Percentiles rank a stretch among this genome's conserved stretches.
These are phyloP conservation scores for Tichodroma muraria DNA, from an alignment of 2,113 vertebrate species.

Conservation along the genomic window DNA sequence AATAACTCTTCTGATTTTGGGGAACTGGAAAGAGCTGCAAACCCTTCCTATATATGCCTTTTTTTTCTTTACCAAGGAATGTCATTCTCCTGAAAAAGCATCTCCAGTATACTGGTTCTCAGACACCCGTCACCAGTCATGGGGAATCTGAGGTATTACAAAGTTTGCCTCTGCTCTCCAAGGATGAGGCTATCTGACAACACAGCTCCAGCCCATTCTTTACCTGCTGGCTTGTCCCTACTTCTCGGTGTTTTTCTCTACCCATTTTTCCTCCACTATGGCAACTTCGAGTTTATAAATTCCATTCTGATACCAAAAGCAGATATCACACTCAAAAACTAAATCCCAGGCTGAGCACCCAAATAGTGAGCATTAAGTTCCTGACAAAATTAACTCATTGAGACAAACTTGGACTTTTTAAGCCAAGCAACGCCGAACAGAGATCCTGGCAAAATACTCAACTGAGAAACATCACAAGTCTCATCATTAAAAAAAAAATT, in stretches of 20 bases:
- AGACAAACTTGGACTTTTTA: neutral
- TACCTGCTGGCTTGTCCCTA: neutral
- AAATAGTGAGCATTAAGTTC: neutral
- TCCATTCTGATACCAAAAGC: neutral
- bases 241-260: neutral
- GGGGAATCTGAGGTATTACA: neutral
- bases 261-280: neutral
- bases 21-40: neutral
- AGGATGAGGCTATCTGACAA: neutral
- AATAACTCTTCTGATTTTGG: neutral
- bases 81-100: neutral
- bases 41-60: neutral
- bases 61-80: neutral
- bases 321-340: neutral
- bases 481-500: neutral
- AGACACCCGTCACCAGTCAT: neutral
- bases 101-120: neutral
- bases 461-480: neutral
- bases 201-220: neutral
- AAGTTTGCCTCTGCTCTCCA: neutral
- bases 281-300: neutral
- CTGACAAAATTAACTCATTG: neutral
- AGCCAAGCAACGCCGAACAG: neutral
- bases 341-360: neutral
- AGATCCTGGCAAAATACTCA: neutral